These are phyloP conservation scores for Hyles euphorbiae DNA, from an alignment of 1,140 invertebrate species.

Conservation along the genomic window DNA sequence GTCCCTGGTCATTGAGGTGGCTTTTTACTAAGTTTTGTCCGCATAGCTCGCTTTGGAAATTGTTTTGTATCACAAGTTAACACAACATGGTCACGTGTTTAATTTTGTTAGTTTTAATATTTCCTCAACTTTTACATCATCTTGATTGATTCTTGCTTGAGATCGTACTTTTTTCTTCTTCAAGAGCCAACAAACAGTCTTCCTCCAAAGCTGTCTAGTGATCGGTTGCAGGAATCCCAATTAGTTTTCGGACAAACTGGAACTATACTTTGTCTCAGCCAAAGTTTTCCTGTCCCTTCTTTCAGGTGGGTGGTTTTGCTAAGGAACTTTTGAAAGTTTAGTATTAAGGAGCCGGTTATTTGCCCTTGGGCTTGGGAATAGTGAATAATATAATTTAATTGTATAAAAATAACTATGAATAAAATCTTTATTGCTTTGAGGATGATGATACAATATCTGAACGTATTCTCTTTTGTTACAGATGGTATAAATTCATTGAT, in stretches of 20 bases:
- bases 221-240: constrained; percentile 73
- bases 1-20: constrained; percentile 24
- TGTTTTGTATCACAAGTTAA: constrained; percentile 3
- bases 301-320: constrained; percentile 73
- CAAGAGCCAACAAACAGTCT: constrained; percentile 82
- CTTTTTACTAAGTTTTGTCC: constrained; percentile 21
- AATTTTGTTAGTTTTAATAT: constrained; percentile 3
- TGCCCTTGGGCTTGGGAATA: too few species aligned
- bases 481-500: constrained; percentile 96
- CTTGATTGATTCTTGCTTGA: constrained; percentile 6
- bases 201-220: constrained; percentile 78
- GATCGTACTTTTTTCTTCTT: constrained; percentile 32
- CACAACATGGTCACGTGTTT: not conserved
- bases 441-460: constrained; percentile 24
- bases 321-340: not conserved
- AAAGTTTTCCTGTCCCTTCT: constrained; percentile 78
- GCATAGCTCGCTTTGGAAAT: constrained; percentile 11
- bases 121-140: not conserved
- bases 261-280: constrained; percentile 77
- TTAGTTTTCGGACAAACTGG: constrained; percentile 53
- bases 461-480: constrained; percentile 78
- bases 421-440: not conserved
- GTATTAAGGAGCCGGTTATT: not conserved
- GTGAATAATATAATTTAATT: too few species aligned
- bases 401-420: too few species aligned